Percentiles rank a stretch among this genome's conserved stretches.
These are phyloP conservation scores for Deroplatys truncata DNA, from an alignment of 2,888 invertebrate species.

Conservation along the genomic window DNA sequence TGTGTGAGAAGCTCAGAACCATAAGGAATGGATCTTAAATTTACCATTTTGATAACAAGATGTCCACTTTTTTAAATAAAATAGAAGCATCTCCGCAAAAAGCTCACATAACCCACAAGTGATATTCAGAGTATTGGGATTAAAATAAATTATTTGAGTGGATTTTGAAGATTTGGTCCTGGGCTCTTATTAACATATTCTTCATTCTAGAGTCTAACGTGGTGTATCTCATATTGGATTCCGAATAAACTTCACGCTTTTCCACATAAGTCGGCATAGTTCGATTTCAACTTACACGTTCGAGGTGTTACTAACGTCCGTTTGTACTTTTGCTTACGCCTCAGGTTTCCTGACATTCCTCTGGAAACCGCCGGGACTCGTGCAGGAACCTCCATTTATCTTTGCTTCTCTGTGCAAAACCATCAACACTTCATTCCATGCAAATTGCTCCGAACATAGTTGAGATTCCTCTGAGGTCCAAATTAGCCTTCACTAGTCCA, in stretches of 20 bases:
- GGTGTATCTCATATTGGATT: not conserved
- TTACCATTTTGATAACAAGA: too few species aligned
- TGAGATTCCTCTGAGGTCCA: not conserved
- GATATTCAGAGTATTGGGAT: too few species aligned
- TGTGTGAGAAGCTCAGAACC: too few species aligned
- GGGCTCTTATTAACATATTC: too few species aligned
- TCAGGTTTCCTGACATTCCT: not conserved
- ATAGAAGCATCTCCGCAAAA: too few species aligned
- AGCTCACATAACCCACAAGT: too few species aligned
- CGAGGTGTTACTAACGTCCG: not conserved
- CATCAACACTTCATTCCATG: conserved; percentile 1
- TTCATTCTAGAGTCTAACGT: too few species aligned
- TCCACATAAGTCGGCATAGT: not conserved
- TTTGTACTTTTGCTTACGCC: not conserved
- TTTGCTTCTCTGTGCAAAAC: not conserved
- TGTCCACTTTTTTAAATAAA: too few species aligned
- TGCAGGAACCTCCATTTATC: not conserved
- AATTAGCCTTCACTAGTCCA: not conserved
- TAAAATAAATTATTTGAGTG: too few species aligned
- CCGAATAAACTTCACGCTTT: not conserved
- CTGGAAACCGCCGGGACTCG: not conserved
- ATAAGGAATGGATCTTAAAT: too few species aligned
- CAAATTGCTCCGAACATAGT: not conserved
- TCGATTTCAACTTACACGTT: not conserved
- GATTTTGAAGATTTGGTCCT: too few species aligned